Conservation (phyloP, 2,888 invertebrate species). For the Drosophila rubida region DNA sequence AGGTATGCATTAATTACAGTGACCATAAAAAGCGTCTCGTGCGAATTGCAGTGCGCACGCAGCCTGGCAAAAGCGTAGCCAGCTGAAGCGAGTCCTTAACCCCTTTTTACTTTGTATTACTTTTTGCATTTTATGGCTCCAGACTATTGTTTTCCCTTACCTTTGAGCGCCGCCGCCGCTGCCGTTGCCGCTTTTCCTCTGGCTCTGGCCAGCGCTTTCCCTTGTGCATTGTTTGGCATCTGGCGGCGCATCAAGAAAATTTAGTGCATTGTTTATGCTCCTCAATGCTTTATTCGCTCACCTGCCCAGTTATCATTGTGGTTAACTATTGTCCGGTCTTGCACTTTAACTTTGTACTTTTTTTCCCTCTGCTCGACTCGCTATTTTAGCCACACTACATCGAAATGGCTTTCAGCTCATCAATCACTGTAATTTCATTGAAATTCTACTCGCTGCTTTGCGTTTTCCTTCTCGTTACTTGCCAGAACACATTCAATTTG, state of each 20-base stretch:
- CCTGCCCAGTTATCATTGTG: background rate
- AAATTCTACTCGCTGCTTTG: background rate
- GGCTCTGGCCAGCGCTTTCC: slow-evolving; percentile 30
- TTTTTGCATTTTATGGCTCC: slow-evolving; percentile 68
- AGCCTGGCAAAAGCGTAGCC: background rate
- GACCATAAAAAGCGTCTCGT: slow-evolving; percentile 74
- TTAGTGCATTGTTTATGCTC: slow-evolving; percentile 55
- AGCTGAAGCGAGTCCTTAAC: slow-evolving; percentile 24
- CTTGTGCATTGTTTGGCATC: slow-evolving; percentile 20
- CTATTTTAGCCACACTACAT: background rate
- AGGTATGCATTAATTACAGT: slow-evolving; percentile 78
- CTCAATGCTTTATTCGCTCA: slow-evolving; percentile 3
- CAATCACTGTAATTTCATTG: background rate
- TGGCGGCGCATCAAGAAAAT: slow-evolving; percentile 55
- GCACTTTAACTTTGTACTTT: background rate
- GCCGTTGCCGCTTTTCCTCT: background rate
- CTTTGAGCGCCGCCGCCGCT: slow-evolving; percentile 1
- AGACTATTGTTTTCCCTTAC: slow-evolving; percentile 46
- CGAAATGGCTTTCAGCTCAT: background rate
- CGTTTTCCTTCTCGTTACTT: slow-evolving; percentile 1
- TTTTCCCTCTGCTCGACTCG: background rate
- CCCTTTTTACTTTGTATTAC: slow-evolving; percentile 75
- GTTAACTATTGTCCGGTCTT: background rate
- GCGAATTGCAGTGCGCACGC: slow-evolving; percentile 39
- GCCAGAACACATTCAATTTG: background rate